Evolutionary conservation across 2,797 vertebrate genomes (phyloP).

Genomic region (Mareca penelope): DNA sequence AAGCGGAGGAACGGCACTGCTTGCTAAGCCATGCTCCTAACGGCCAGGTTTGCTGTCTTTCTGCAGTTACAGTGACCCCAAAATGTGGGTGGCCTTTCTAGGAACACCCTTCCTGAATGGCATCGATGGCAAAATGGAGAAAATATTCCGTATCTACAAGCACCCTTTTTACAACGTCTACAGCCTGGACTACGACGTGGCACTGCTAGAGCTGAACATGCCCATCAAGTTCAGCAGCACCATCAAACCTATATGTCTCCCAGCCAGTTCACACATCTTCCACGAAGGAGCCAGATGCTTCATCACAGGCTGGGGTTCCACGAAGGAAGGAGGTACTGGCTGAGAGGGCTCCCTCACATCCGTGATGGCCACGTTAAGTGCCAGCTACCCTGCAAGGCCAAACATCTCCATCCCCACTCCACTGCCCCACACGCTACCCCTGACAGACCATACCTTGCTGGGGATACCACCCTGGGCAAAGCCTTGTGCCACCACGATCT

Average conservation of each 20-base stretch:
- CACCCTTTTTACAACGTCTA: conserved; percentile 91
- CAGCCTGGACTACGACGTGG: conserved; percentile 91
- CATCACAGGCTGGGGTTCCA: conserved; percentile 94
- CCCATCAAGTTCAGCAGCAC: conserved; percentile 82
- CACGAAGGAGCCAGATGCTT: conserved; percentile 83
- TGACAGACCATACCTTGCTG: background rate
- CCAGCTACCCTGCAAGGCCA: background rate
- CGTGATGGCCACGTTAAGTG: background rate
- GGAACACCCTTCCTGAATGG: conserved; percentile 88
- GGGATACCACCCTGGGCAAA: background rate
- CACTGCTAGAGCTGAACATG: conserved; percentile 85
- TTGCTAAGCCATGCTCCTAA: background rate
- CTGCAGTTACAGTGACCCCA: conserved; percentile 83
- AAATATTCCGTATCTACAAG: conserved; percentile 82
- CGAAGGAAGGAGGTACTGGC: conserved; percentile 88
- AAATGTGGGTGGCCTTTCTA: conserved; percentile 89
- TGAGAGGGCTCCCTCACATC: background rate
- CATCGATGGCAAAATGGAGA: conserved; percentile 80
- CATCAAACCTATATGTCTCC: conserved; percentile 90
- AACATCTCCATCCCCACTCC: background rate
- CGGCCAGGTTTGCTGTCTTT: background rate
- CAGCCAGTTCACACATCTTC: conserved; percentile 83
- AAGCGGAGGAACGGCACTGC: background rate
- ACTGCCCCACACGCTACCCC: background rate
- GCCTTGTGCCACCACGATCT: background rate